phyloP scores from a whole-genome alignment of 2,797 vertebrate species.

The Poecilia gillii region DNA sequence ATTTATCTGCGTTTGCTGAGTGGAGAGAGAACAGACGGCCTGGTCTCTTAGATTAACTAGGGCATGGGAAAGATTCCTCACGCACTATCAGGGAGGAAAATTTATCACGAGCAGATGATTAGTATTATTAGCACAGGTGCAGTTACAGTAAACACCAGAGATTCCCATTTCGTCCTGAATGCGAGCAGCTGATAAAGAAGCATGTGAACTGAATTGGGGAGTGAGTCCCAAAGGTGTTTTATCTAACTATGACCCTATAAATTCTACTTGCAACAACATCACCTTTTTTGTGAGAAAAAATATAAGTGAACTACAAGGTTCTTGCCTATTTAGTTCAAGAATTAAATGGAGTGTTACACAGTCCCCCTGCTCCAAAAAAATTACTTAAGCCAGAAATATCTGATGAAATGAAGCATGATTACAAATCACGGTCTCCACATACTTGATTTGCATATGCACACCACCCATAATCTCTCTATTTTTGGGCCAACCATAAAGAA shows the following conservation, averaged over 20 bases:
- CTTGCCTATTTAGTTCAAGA: conserved; percentile 12
- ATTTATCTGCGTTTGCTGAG: conserved; percentile 83
- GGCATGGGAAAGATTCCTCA: conserved; percentile 75
- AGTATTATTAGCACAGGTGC: conserved; percentile 83
- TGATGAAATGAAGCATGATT: neutral
- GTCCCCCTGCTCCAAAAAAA: neutral
- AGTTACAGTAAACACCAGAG: conserved; percentile 78
- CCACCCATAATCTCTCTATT: neutral
- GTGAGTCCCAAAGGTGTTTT: conserved; percentile 62
- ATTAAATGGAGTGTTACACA: neutral
- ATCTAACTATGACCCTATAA: conserved; percentile 42
- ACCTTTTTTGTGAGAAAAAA: neutral
- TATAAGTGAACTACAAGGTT: neutral
- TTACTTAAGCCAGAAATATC: neutral
- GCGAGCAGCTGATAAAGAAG: conserved; percentile 61
- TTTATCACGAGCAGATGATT: conserved; percentile 80
- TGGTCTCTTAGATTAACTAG: conserved; percentile 73
- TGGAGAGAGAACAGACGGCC: conserved; percentile 76
- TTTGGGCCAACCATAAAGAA: neutral
- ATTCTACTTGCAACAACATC: conserved; percentile 16
- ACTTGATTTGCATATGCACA: neutral
- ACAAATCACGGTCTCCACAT: neutral
- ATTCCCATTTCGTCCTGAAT: conserved; percentile 61
- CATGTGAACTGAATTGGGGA: conserved; percentile 51
- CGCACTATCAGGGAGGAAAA: conserved; percentile 66